Conservation (phyloP, 2,113 vertebrate species). For the Brienomyrus longianalis region DNA sequence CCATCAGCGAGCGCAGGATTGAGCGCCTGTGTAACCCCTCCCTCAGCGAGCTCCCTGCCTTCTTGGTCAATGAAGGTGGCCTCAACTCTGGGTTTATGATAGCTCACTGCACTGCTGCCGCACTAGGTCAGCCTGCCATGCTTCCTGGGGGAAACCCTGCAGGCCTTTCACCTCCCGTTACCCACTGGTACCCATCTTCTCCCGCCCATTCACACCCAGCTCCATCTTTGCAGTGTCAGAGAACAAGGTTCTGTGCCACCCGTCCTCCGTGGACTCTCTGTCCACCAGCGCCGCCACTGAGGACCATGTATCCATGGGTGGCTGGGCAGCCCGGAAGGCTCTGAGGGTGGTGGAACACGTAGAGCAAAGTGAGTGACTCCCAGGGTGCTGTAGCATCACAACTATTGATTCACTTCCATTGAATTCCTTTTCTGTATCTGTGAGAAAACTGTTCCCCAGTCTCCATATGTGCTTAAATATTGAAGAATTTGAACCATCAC, state of each 20-base stretch:
- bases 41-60: conserved; percentile 88
- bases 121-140: conserved; percentile 69
- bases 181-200: background rate
- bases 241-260: conserved; percentile 92
- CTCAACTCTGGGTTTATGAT: conserved; percentile 99
- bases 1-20: conserved; percentile 91
- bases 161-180: background rate
- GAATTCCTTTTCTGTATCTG: background rate
- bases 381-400: background rate
- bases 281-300: conserved; percentile 95
- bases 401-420: background rate
- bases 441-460: background rate
- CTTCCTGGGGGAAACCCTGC: background rate
- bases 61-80: conserved; percentile 91
- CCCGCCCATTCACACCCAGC: background rate
- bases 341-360: conserved; percentile 89
- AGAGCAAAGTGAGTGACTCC: conserved; percentile 75
- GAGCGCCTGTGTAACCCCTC: conserved; percentile 93
- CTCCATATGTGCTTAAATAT: background rate
- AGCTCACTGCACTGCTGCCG: conserved; percentile 91
- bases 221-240: conserved; percentile 79
- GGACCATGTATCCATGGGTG: conserved; percentile 97
- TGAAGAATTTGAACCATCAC: background rate
- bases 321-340: conserved; percentile 95
- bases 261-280: conserved; percentile 93